These are phyloP conservation scores for Caenorhabditis briggsae DNA, from an alignment of 1,140 invertebrate species.

Conservation along the genomic window DNA sequence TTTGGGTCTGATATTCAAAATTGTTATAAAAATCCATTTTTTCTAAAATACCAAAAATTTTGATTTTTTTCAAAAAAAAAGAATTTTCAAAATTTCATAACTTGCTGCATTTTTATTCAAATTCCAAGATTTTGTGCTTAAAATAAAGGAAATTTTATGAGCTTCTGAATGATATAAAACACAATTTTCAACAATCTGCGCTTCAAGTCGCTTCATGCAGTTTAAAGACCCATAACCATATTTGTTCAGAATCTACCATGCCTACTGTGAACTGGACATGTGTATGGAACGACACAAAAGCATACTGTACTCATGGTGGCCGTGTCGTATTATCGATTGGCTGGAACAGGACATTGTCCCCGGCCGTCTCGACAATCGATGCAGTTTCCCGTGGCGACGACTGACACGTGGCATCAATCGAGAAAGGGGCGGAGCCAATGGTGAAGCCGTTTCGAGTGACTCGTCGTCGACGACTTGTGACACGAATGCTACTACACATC, in stretches of 20 bases:
- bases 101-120: no score
- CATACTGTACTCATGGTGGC: slow-evolving; percentile 65
- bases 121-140: no score
- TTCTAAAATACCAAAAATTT: no score
- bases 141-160: no score
- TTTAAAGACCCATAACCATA: no score
- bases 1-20: no score
- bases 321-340: slow-evolving; percentile 72
- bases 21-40: no score
- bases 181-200: no score
- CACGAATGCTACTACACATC: neutral
- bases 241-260: slow-evolving; percentile 73
- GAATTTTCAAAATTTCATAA: no score
- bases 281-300: slow-evolving; percentile 70
- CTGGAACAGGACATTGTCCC: slow-evolving; percentile 75
- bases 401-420: neutral
- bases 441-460: slow-evolving; percentile 2
- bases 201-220: no score
- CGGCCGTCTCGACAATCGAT: slow-evolving; percentile 61
- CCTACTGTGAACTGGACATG: slow-evolving; percentile 75
- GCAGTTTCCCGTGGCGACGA: neutral
- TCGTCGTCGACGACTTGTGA: slow-evolving; percentile 21
- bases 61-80: no score
- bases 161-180: no score
- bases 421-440: slow-evolving; percentile 9